Base-by-base conservation (phyloP, 2,888 invertebrate species). In the Halocaridina rubra region DNA sequence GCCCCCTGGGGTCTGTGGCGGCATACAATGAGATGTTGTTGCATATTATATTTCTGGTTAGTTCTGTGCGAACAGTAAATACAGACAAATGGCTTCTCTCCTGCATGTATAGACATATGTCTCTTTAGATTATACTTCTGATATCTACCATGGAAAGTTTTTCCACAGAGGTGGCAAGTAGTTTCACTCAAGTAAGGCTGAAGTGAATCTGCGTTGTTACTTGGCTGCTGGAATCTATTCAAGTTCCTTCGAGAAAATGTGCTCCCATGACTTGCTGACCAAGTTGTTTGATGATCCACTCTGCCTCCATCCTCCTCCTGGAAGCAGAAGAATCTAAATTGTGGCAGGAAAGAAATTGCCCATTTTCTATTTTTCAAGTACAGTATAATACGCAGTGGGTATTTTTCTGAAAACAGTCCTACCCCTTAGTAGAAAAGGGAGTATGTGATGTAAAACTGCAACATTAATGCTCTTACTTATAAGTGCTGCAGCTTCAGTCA, bases 21-120 rank as follows among this genome's bases (percentile, higher is more conserved):
- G 53, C 82, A 82, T 27, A 82, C 82, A 10, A 82, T 69, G 39
- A 82, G 77, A 59, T 87, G 87, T 32, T 85, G 75, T 64, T 85
- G 85, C 85, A 87, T 85, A 33, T 81, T 82, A 61, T 81, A 85
- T 74, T 87, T 87, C 75, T 87, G 87, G 74, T 87, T 87, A 77
- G 81, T 85, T 16, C 85, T 79, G n/a, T 85, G 79, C 3, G 57
- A 69, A 71, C 87, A 87, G 64, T 67, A 79, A 8, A 82, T 81
- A 59, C 87, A 87, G 10, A 79, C 53, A 39, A 87, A 87, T 8
- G 87, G 85, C 69, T 85, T 85, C 67, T 79, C 39, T 3, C 85
- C 85, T 13, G 76, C 78, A 67, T 87, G 87, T 39, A 85, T 87
- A 30, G 80, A 80, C 24, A 85, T 27, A 64, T 87, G 87, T 24